Base-by-base conservation (phyloP, 1,140 invertebrate genomes). In the Aleiodes sp. region DNA sequence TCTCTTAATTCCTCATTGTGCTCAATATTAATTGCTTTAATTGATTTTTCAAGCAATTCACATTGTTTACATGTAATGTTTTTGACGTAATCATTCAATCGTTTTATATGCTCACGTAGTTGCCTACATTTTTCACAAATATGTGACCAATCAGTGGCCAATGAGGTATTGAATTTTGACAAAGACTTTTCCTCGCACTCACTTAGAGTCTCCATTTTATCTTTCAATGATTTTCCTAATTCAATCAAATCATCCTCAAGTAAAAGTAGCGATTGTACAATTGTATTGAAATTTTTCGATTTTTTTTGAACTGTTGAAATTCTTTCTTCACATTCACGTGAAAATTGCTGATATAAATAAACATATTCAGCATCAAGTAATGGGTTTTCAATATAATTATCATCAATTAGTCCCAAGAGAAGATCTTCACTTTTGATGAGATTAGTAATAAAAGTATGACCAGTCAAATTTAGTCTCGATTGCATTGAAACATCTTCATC, bases 321-420 rank as follows among this genome's bases (percentile, higher is more conserved):
- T n/a, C n/a, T n/a, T n/a, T n/a, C n/a, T n/a, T 77, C 78, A 78
- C 87, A 89, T 76, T 90, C 88, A n/a, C n/a, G n/a, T 56, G 84
- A 86, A 78, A 90, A 88, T 71, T 89, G 89, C 63, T 88, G 88
- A 80, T 89, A 90, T 28, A 90, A 83, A 79, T 88, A 90, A 69
- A 87, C 85, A 76, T 90, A 90, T 82, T 90, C 89, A 64, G 89
- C 86, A 76, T 88, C 88, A 66, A 85, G 83, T 14, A 84, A 74
- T 68, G 85, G 79, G 77, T 78, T 82, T 67, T 87, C 84, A 67
- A 87, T 82, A 8, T n/a, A n/a, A n/a, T 79, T 72, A 9, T 78
- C 76, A 14, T 80, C 80, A 10, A 78, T 59, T 14, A 87, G 66
- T 24, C 72, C 73, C 12, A 75, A 76, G 21, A 86, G 66, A 16